Base-by-base conservation (phyloP, 2,797 vertebrate genomes). In the Rhabdomys pumilio region DNA sequence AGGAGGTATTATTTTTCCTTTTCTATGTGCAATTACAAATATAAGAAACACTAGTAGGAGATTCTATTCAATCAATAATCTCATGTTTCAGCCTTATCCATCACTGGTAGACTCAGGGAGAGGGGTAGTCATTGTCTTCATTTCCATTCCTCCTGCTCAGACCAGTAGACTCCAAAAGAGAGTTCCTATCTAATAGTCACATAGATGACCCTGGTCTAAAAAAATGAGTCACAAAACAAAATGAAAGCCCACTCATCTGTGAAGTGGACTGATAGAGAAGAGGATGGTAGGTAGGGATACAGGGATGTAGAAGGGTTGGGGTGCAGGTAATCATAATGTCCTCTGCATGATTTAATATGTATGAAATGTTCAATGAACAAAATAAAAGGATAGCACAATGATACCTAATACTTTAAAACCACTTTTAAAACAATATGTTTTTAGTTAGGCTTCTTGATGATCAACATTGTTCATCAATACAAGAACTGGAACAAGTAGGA, bases 371-470 rank as follows among this genome's bases (percentile, higher is more conserved):
- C 31, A 69, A n/a, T 53, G 34, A 69, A 69, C 29, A 24, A n/a
- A 69, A n/a, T 10, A n/a, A 41, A 83, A 63, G 15, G 1, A 15
- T n/a, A 47, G 47, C 3, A 53, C 8, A n/a, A 15, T 69, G 31
- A 69, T 26, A n/a, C 34, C 5, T 50, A 24, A n/a, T 85, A 14
- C 41, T 2, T 65, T 50, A 67, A 85, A 50, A 20, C 34, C 10
- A 63, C 8, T 44, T 63, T 44, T 38, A 38, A 38, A n/a, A 22
- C 55, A n/a, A 80, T 12, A 1, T 77, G 3, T 86, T 89, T 93
- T 79, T 20, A 86, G 38, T 10, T 89, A 4, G 19, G 4, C 61
- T 92, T 95, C 76, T 93, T 83, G 34, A 63, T 67, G 86, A 90
- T 10, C 79, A 91, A 44, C 14, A 65, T 19, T 79, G 15, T 29